Base-by-base conservation (phyloP, 2,113 vertebrate genomes). In the Montifringilla adamsi region DNA sequence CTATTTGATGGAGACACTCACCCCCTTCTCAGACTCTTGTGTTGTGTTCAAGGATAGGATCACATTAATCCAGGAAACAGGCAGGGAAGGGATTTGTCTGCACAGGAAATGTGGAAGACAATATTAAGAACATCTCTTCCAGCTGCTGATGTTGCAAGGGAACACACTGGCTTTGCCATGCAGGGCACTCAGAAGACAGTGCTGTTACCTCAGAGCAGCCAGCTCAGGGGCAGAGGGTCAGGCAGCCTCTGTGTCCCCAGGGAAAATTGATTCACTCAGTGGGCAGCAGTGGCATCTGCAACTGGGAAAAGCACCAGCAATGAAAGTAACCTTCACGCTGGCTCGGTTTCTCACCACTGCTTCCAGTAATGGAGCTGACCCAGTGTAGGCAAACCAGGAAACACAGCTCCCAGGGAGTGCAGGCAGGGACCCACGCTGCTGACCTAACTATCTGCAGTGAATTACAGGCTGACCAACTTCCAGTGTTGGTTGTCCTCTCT, bases 1-100 rank as follows among this genome's bases (percentile, higher is more conserved):
- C 70, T 67, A 7, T 27, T 14, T 5, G 4, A 75, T 11, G 9
- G 21, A 72, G 49, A 52, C 28, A 39, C 24, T 58, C 24, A 16
- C 5, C 5, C 22, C 33, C 19, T 78, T 46, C 50, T 89, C 74
- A 66, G 62, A 46, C 18, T 72, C 53, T 1, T 12, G 23, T 43
- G 84, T 60, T 0, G 0, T n/a, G 15, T 64, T 89, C 41, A 75
- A 85, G 81, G 31, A 70, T 13, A 43, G 69, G 46, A 78, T 56
- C 59, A 30, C 23, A 30, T 72, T 72, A 84, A 79, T 84, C n/a
- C 53, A 73, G 81, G 84, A 94, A 89, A 37, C 80, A 92, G 64
- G 44, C 39, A 67, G 52, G 59, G 72, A 84, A 72, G 35, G 50
- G 39, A 89, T 78, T 63, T 89, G 64, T 89, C 89, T 84, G 73